phyloP scores from a whole-genome alignment of 2,113 vertebrate species.

The Thalassarche chlororhynchos region DNA sequence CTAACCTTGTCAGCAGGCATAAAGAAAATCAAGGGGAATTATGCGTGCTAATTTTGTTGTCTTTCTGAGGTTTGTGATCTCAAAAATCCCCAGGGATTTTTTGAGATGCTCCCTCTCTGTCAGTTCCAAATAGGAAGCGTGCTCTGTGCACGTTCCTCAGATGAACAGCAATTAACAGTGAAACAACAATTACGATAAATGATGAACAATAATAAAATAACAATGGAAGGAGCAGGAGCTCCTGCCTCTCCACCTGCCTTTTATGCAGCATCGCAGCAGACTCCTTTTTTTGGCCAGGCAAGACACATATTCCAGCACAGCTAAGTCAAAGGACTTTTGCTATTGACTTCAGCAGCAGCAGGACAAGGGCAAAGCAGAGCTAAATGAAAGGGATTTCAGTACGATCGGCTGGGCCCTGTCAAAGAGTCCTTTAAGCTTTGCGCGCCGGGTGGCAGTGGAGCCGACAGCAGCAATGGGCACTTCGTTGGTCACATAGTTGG shows the following conservation, averaged over 20 bases:
- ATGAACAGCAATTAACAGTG: neutral
- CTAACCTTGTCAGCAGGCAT: neutral
- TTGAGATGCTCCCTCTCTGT: neutral
- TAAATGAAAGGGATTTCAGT: neutral
- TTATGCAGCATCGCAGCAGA: neutral
- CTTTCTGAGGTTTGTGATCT: slow-evolving; percentile 6
- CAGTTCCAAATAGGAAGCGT: neutral
- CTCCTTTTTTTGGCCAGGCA: neutral
- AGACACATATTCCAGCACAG: neutral
- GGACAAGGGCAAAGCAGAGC: neutral
- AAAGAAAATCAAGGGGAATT: slow-evolving; percentile 8
- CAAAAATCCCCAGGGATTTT: neutral
- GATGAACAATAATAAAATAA: neutral
- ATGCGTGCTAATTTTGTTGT: neutral
- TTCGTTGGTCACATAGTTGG: neutral
- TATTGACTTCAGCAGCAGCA: neutral
- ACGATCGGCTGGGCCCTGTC: rapidly evolving
- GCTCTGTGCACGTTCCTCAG: neutral
- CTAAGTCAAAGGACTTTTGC: neutral
- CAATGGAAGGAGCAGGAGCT: neutral
- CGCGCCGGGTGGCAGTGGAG: rapidly evolving
- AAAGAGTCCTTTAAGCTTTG: neutral
- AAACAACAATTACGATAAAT: neutral
- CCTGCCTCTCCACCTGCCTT: neutral
- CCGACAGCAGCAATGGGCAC: neutral